phyloP scores from a whole-genome alignment of 2,797 vertebrate species.

The Margarornis squamiger region DNA sequence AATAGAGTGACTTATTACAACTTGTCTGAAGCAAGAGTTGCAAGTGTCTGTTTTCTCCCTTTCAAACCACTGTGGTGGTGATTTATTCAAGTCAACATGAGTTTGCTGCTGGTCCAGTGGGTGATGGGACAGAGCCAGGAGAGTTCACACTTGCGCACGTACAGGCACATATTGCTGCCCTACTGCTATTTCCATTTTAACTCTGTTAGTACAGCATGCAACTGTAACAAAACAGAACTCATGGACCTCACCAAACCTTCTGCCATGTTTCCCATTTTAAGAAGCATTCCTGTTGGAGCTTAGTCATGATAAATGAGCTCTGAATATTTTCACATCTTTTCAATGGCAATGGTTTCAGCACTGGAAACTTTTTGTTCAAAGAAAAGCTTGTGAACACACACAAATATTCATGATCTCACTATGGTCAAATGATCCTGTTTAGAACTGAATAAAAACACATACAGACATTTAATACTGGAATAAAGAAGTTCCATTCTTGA shows the following conservation, averaged over 20 bases:
- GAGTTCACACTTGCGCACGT: not conserved
- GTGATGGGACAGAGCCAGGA: not conserved
- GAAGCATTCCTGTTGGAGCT: not conserved
- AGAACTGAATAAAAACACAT: not conserved
- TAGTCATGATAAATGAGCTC: not conserved
- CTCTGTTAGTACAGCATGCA: not conserved
- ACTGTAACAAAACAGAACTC: not conserved
- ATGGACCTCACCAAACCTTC: not conserved
- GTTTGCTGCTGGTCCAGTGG: not conserved
- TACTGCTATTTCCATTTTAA: not conserved
- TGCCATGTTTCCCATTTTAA: not conserved
- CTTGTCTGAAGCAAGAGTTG: not conserved
- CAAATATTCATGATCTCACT: not conserved
- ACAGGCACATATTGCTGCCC: not conserved
- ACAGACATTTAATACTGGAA: not conserved
- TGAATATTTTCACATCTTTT: not conserved
- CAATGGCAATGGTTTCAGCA: not conserved
- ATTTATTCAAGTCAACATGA: not conserved
- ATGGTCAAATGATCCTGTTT: not conserved
- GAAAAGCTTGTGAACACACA: not conserved
- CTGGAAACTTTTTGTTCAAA: not conserved
- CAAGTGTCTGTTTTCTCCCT: not conserved
- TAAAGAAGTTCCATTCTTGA: not conserved
- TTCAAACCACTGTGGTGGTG: not conserved
- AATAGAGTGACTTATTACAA: not conserved